Base-by-base conservation (phyloP, 2,113 vertebrate species). In the Geothlypis trichas region DNA sequence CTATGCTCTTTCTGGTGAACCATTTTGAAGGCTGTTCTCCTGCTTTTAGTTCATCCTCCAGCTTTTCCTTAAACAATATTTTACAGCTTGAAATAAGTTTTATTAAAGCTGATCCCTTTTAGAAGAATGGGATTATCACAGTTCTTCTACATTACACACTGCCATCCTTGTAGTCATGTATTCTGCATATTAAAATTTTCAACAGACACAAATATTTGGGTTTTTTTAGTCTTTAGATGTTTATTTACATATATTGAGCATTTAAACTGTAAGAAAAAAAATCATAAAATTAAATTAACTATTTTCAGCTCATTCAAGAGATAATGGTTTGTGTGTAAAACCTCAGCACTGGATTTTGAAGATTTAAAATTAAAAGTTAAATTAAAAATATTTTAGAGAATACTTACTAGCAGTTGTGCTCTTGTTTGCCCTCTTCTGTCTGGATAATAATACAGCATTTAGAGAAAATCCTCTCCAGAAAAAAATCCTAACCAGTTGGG, bases 341-440 rank as follows among this genome's bases (percentile, higher is more conserved):
- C 3, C 68, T 63, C 23, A 9, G 14, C 15, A 35, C 15, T 67
- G 46, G 8, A 27, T 18, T 66, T 69, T 0, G 0, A 66, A 62
- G 42, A 15, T 67, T 27, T 63, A 31, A 76, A 83, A 62, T 15
- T 15, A 31, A 9, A 82, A 46, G 17, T 30, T 10, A 51, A 51
- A 81, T 66, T 24, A 5, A 66, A 84, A 69, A 31, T 33, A 15
- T 11, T 47, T 42, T 61, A 41, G 24, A 21, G 77, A 42, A 12
- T 16, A 35, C 8, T 63, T 46, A 33, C 14, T 31, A n/a, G 47
- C 19, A 28, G 6, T 46, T 54, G 5, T 11, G 55, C 55, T 93
- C 42, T 49, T 62, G 20, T 80, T 68, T 54, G 90, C 89, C 76
- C 76, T 90, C 76, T 89, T 74, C 91, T 95, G 93, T 83, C 31